These are phyloP conservation scores for Cryptophagus acutangulus DNA, from an alignment of 2,888 invertebrate species.

Conservation along the genomic window DNA sequence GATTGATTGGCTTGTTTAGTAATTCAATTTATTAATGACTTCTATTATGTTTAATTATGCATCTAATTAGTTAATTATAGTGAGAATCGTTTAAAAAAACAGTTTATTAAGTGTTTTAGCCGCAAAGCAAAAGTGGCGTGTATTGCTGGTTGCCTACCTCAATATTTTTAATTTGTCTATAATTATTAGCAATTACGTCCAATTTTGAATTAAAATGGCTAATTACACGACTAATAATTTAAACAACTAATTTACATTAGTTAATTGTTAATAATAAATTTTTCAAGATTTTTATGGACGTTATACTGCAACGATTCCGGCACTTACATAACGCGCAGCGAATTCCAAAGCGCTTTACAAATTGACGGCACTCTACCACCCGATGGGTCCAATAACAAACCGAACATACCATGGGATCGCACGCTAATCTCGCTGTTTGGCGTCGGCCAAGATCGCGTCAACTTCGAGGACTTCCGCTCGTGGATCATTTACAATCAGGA, in stretches of 20 bases:
- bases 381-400: slow-evolving; percentile 23
- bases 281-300: slow-evolving; percentile 72
- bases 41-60: too few relatives aligned
- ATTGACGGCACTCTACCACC: slow-evolving; percentile 48
- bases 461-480: slow-evolving; percentile 69
- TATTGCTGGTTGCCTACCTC: too few relatives aligned
- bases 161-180: too few relatives aligned
- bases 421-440: slow-evolving; percentile 44
- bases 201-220: too few relatives aligned
- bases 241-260: too few relatives aligned
- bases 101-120: too few relatives aligned
- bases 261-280: too few relatives aligned
- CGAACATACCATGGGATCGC: slow-evolving; percentile 44
- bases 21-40: too few relatives aligned
- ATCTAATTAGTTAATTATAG: neutral
- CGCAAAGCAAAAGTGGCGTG: too few relatives aligned
- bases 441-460: slow-evolving; percentile 53
- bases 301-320: slow-evolving; percentile 79
- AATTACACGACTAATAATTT: too few relatives aligned
- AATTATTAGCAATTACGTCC: too few relatives aligned
- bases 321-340: slow-evolving; percentile 66
- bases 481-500: slow-evolving; percentile 75
- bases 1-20: too few relatives aligned
- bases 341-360: slow-evolving; percentile 64
- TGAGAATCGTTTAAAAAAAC: neutral